Conservation (phyloP, 2,113 vertebrate genomes). For the Gnathonemus echidnorhynchus region DNA sequence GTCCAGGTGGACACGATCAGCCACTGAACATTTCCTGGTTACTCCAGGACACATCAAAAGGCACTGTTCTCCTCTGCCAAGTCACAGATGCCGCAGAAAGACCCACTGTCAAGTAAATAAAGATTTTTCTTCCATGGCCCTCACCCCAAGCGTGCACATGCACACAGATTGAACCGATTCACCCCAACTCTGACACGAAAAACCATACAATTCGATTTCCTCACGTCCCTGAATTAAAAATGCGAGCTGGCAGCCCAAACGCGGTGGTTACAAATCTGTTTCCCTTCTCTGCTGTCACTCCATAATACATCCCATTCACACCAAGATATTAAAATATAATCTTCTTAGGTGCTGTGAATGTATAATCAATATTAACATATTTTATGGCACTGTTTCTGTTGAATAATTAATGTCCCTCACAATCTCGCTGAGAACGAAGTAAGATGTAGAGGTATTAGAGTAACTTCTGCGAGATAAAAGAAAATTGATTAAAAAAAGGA, state of each 20-base stretch:
- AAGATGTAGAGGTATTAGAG: constrained; percentile 68
- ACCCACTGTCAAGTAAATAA: not conserved
- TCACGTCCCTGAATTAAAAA: constrained; percentile 1
- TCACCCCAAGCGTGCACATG: not conserved
- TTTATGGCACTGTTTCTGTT: constrained; percentile 56
- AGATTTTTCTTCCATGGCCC: not conserved
- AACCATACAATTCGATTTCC: not conserved
- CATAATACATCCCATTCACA: constrained; percentile 30
- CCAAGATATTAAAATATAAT: constrained; percentile 63
- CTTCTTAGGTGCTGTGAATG: constrained; percentile 61
- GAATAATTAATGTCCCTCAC: constrained; percentile 68
- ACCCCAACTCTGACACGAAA: not conserved
- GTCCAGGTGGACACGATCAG: not conserved
- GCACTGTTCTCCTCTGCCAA: constrained; percentile 38
- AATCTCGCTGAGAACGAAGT: constrained; percentile 65
- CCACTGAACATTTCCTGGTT: not conserved
- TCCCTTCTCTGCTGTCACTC: constrained; percentile 22
- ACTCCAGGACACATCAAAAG: constrained; percentile 31
- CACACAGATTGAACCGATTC: not conserved
- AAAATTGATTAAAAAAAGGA: constrained; percentile 70
- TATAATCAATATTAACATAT: constrained; percentile 72
- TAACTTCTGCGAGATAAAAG: constrained; percentile 67
- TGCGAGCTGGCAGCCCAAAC: not conserved
- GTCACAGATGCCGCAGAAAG: constrained; percentile 14
- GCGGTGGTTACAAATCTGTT: constrained; percentile 32